Conservation (phyloP, 2,888 invertebrate genomes). For the Buathra laborator region DNA sequence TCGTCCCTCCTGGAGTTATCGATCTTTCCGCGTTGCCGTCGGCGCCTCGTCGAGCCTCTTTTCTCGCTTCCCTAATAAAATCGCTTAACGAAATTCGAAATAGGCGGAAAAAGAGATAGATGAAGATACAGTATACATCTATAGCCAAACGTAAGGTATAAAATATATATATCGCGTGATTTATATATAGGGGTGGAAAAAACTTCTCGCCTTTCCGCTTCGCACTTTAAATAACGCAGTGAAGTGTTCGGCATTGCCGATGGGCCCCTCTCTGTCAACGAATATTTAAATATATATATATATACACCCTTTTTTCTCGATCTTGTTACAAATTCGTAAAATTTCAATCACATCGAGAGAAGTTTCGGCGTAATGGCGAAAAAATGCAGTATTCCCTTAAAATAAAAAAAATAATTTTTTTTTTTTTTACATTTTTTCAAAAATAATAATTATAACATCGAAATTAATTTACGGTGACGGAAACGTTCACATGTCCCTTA, state of each 20-base stretch:
- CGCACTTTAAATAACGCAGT: slow-evolving; percentile 44
- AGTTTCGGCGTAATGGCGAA: neutral
- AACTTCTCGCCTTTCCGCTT: slow-evolving; percentile 33
- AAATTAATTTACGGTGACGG: too few relatives aligned
- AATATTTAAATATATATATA: slow-evolving; percentile 34
- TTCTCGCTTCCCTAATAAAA: slow-evolving; percentile 57
- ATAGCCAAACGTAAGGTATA: slow-evolving; percentile 16
- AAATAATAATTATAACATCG: too few relatives aligned
- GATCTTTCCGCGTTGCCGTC: slow-evolving; percentile 30
- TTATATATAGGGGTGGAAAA: slow-evolving; percentile 27
- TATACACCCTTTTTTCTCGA: slow-evolving; percentile 46
- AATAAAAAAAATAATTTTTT: too few relatives aligned
- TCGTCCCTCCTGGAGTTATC: slow-evolving; percentile 32
- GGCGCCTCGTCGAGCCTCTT: slow-evolving; percentile 32
- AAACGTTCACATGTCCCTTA: too few relatives aligned
- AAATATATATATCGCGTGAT: slow-evolving; percentile 26
- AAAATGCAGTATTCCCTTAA: neutral
- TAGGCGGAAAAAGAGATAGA: slow-evolving; percentile 57
- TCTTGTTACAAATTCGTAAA: slow-evolving; percentile 47
- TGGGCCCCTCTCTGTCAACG: slow-evolving; percentile 19
- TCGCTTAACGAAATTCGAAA: slow-evolving; percentile 69
- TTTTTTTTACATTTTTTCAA: too few relatives aligned
- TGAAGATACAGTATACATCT: slow-evolving; percentile 17
- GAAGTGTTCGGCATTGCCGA: slow-evolving; percentile 22
- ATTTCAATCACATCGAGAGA: slow-evolving; percentile 23